Evolutionary conservation across 2,797 vertebrate species (phyloP), one percentile per base, ranked within the genome.

Genomic region (Emys orbicularis): DNA sequence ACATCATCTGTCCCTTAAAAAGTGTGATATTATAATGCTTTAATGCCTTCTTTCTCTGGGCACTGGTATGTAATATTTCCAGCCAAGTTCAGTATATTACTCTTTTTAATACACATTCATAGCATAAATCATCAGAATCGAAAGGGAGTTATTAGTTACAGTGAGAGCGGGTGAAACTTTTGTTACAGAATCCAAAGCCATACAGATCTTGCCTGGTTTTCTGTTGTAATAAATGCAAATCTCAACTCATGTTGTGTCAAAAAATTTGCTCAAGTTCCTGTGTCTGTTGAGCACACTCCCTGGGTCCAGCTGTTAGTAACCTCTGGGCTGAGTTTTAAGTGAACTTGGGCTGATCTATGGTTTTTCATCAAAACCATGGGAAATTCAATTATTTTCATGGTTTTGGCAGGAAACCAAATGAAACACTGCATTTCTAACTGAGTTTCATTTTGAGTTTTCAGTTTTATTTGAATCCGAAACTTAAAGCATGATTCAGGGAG

Each of bases 321-420:
- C 53, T 93, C 87, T 1, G 27, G 82, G 72, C 15, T 96, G 54
- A 1, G 8, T 25, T 85, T 56, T 79, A 54, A 90, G 68, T 0
- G 0, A 91, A 82, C 74, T 87, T 91, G 92, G 47, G 93, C 53
- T 4, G 0, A 0, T 84, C 83, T 52, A 12, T 77, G 12, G n/a
- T 47, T 68, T 90, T 88, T 83, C 34, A 93, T 94, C 77, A 93
- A 87, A 96, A 97, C 74, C 52, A 47, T 84, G 52, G 90, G 81
- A 94, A 96, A 96, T 93, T 91, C 31, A 95, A 86, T 92, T 96
- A 84, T 95, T 93, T n/a, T 34, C 94, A 56, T 84, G 72, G 79
- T 1, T 95, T 94, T 95, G 89, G 86, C 90, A 77, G 27, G 0
- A 3, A 12, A 53, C 82, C 93, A 96, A 91, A 13, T 1, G 87